phyloP scores from a whole-genome alignment of 1,140 invertebrate species.

The Sinonovacula constricta region DNA sequence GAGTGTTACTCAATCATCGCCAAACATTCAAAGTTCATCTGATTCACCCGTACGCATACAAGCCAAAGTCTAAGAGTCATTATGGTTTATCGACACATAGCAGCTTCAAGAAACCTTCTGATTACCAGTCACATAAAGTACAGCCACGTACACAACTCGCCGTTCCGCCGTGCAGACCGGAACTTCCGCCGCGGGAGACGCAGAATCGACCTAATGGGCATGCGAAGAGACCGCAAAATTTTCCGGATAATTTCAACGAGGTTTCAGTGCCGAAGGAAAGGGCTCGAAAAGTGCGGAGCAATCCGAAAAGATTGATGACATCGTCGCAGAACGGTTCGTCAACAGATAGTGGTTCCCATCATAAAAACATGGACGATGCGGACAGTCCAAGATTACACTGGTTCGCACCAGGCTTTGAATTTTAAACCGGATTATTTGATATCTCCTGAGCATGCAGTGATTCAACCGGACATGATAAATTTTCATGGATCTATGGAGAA shows the following conservation, averaged over 20 bases:
- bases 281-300: constrained; percentile 18
- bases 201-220: not conserved
- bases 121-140: constrained; percentile 22
- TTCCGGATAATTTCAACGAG: constrained; percentile 10
- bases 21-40: not conserved
- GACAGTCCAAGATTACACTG: constrained; percentile 28
- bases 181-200: constrained; percentile 42
- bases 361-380: not conserved
- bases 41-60: too few relatives aligned
- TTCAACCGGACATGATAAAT: constrained; percentile 5
- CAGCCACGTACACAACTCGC: constrained; percentile 47
- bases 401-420: constrained; percentile 4
- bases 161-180: constrained; percentile 45
- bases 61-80: constrained; percentile 17
- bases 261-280: constrained; percentile 22
- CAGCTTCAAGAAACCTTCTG: constrained; percentile 37
- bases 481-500: constrained; percentile 34
- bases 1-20: constrained; percentile 2
- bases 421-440: not conserved
- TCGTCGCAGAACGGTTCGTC: constrained; percentile 14
- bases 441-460: not conserved
- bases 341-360: not conserved
- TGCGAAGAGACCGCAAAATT: constrained; percentile 17
- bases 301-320: constrained; percentile 13
- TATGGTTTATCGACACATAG: constrained; percentile 30